These are phyloP conservation scores for Oryzias woworae DNA, from an alignment of 2,113 vertebrate genomes.

Conservation along the genomic window DNA sequence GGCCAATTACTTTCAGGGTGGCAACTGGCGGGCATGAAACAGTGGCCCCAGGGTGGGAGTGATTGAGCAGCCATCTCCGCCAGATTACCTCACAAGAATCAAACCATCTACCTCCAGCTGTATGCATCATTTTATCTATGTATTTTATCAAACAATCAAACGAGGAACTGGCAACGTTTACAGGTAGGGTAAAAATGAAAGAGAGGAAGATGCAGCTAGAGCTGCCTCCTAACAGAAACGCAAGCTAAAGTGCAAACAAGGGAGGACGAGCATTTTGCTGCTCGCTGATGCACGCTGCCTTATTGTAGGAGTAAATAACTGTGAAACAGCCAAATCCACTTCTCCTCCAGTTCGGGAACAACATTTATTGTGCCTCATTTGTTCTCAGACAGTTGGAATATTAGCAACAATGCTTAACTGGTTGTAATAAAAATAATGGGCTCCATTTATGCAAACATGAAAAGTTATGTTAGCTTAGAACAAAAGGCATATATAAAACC, in stretches of 20 bases:
- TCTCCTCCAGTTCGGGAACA: conserved; percentile 57
- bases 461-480: conserved; percentile 7
- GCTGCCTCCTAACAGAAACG: conserved; percentile 12
- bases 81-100: conserved; percentile 70
- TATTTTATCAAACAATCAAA: conserved; percentile 55
- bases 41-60: conserved; percentile 66
- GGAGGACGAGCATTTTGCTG: conserved; percentile 53
- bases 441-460: conserved; percentile 26
- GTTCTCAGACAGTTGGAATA: conserved; percentile 41
- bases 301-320: conserved; percentile 63
- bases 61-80: conserved; percentile 70
- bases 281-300: conserved; percentile 49
- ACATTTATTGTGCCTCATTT: conserved; percentile 58
- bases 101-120: conserved; percentile 57
- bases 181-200: conserved; percentile 11
- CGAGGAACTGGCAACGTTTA: conserved; percentile 42
- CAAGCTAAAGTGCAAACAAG: conserved; percentile 24
- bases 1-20: conserved; percentile 73
- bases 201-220: conserved; percentile 21
- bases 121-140: conserved; percentile 59
- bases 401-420: conserved; percentile 34
- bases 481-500: not conserved
- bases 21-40: conserved; percentile 70
- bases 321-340: conserved; percentile 52
- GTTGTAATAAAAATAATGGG: conserved; percentile 15